Base-by-base conservation (phyloP, 2,797 vertebrate species). In the Sebastes oblongus region DNA sequence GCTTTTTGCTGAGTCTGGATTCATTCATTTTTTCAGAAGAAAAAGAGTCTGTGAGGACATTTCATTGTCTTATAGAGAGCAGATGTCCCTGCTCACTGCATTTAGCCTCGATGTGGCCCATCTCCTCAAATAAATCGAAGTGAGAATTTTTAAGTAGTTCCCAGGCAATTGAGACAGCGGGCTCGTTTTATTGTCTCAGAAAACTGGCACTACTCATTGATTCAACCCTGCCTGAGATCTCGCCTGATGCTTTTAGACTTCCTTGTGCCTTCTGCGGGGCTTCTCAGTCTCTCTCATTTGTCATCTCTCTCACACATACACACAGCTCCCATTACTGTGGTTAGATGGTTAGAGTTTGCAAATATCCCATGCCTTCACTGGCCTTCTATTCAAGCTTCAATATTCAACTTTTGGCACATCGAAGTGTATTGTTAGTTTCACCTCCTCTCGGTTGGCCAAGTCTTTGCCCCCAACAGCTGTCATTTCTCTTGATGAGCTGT, bases 121-220 rank as follows among this genome's bases (percentile, higher is more conserved):
- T 91, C 94, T 93, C 94, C 89, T 87, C 90, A 93, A 95, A 95
- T 94, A 96, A 94, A 96, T 96, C 93, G 92, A 96, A 96, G 94
- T 91, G 91, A 95, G 96, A 95, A 95, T 97, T 96, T 95, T 94
- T 95, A 95, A 96, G 96, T 94, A 96, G 94, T 95, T 97, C 95
- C 92, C 91, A 93, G 93, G 95, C 95, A 96, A 96, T 96, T 93
- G 95, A 97, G 95, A 95, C 95, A 96, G 95, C 94, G 91, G 94
- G 90, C 92, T 93, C 94, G 94, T 97, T 92, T 96, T 95, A 96
- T 96, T 95, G 95, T 95, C 94, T 95, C 86, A 92, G 94, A 95
- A 91, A 93, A 96, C 93, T 93, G 95, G 96, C 93, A 94, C 93
- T 94, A 86, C 76, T 90, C 95, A 97, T 97, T 96, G 97, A 97